Percentiles rank a stretch among this genome's conserved stretches.
Conservation (phyloP, 2,888 invertebrate genomes). For the Furcula furcula region DNA sequence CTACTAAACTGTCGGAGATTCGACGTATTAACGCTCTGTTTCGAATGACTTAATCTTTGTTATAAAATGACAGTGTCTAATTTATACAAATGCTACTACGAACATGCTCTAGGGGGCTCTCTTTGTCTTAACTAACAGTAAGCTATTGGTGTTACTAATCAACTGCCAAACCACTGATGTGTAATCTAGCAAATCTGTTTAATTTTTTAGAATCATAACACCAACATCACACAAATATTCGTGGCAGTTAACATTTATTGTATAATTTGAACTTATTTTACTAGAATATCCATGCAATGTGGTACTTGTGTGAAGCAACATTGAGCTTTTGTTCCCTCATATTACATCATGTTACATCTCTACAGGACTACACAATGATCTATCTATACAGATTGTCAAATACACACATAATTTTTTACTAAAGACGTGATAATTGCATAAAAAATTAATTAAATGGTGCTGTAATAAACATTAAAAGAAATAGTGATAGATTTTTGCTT, state of each 20-base stretch:
- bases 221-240: conserved; percentile 23
- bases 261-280: conserved; percentile 26
- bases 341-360: conserved; percentile 49
- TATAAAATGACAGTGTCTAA: conserved; percentile 71
- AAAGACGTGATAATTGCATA: conserved; percentile 41
- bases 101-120: conserved; percentile 65
- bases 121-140: conserved; percentile 60
- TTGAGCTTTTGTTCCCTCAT: conserved; percentile 63
- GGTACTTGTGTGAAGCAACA: conserved; percentile 25
- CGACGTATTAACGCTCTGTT: conserved; percentile 56
- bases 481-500: too few species aligned
- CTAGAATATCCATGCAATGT: conserved; percentile 23
- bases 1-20: conserved; percentile 74
- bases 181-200: conserved; percentile 39
- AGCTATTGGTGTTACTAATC: conserved; percentile 74
- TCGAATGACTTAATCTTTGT: conserved; percentile 47
- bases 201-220: conserved; percentile 34
- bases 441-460: too few species aligned
- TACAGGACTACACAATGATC: conserved; percentile 39
- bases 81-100: conserved; percentile 74
- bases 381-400: too few species aligned
- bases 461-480: too few species aligned
- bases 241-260: conserved; percentile 10
- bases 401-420: too few species aligned
- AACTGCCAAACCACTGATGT: conserved; percentile 45